Conservation (phyloP, 2,113 vertebrate genomes). For the Electrona antarctica region DNA sequence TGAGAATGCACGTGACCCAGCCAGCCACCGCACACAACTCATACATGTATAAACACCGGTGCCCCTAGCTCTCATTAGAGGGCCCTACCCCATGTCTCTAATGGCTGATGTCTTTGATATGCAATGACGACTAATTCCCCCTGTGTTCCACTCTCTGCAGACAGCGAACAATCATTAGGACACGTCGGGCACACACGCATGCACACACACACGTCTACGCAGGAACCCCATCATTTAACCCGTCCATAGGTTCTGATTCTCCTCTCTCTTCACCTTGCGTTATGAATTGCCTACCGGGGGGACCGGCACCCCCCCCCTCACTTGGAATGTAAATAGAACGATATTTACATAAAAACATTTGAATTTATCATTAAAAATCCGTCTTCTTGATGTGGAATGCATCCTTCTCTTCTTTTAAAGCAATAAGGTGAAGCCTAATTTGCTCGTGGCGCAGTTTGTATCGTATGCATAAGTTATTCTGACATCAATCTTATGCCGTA, state of each 20-base stretch:
- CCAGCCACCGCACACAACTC: conserved; percentile 31
- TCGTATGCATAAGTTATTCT: conserved; percentile 72
- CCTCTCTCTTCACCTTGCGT: conserved; percentile 67
- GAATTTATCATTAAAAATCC: conserved; percentile 70
- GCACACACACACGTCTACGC: conserved; percentile 40
- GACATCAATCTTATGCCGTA: conserved; percentile 58
- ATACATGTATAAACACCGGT: conserved; percentile 33
- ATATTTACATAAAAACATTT: conserved; percentile 79
- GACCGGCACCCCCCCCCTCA: conserved; percentile 45
- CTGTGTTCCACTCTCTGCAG: conserved; percentile 71
- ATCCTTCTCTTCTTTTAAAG: conserved; percentile 58
- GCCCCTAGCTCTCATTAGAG: conserved; percentile 70
- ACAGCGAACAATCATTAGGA: conserved; percentile 66
- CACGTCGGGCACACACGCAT: conserved; percentile 42
- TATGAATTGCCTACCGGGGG: conserved; percentile 64
- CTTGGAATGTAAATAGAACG: conserved; percentile 78
- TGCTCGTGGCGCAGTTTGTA: conserved; percentile 62
- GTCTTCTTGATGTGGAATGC: conserved; percentile 67
- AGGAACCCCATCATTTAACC: conserved; percentile 72
- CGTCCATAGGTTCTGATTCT: conserved; percentile 71
- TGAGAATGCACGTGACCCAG: conserved; percentile 49
- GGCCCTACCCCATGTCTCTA: conserved; percentile 66
- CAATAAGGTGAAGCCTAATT: conserved; percentile 77
- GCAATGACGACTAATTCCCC: conserved; percentile 80
- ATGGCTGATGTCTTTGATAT: conserved; percentile 78